Evolutionary conservation across 1,140 invertebrate genomes (phyloP).

Genomic region (Carcinoscorpius rotundicauda): DNA sequence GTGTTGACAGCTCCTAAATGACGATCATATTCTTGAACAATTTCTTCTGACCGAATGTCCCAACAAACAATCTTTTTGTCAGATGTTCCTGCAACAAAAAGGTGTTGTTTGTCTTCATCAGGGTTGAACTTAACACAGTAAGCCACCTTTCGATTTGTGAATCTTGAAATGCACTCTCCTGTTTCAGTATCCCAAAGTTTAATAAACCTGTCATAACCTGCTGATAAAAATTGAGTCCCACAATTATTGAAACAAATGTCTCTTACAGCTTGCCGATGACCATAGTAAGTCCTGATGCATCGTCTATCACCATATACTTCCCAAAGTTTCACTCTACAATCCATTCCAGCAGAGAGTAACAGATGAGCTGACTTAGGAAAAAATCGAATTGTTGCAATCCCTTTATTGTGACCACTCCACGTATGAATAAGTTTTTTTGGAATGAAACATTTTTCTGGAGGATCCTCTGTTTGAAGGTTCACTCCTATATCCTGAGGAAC

Average conservation of each 20-base stretch:
- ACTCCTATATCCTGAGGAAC: constrained; percentile 91
- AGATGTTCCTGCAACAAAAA: constrained; percentile 95
- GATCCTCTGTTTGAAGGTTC: constrained; percentile 78
- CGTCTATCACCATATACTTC: constrained; percentile 93
- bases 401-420: constrained; percentile 95
- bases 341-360: constrained; percentile 91
- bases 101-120: constrained; percentile 89
- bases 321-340: constrained; percentile 94
- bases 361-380: constrained; percentile 92
- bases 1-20: constrained; percentile 98
- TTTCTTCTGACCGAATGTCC: constrained; percentile 87
- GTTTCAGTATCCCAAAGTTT: constrained; percentile 99
- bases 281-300: constrained; percentile 90
- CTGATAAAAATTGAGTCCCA: constrained; percentile 85
- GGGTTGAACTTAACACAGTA: constrained; percentile 98
- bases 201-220: constrained; percentile 73
- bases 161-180: constrained; percentile 77
- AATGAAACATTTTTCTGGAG: constrained; percentile 91
- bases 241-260: constrained; percentile 94
- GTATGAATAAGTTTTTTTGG: constrained; percentile 94
- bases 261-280: constrained; percentile 91
- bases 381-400: constrained; percentile 90
- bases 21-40: constrained; percentile 96
- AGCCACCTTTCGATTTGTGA: constrained; percentile 87
- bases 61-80: constrained; percentile 99